These are phyloP conservation scores for Hartigia nigra DNA, from an alignment of 2,888 invertebrate genomes.

Conservation along the genomic window DNA sequence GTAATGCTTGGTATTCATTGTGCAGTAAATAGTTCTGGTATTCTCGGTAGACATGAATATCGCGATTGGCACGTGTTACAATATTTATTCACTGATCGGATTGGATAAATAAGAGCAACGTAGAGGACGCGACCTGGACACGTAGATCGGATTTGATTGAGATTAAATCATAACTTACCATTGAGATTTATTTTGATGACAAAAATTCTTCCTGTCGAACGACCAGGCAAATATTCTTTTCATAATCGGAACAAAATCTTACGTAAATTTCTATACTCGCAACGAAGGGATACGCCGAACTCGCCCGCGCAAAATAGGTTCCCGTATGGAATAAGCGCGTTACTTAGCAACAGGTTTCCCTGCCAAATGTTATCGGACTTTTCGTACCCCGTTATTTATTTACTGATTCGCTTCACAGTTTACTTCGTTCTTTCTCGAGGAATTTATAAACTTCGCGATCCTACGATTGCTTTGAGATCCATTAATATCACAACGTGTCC, in stretches of 20 bases:
- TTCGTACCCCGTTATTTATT: neutral
- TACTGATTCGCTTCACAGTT: neutral
- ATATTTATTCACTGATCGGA: neutral
- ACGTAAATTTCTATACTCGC: neutral
- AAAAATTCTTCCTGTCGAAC: no score
- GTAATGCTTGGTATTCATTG: neutral
- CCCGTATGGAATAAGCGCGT: neutral
- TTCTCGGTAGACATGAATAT: neutral
- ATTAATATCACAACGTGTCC: constrained; percentile 54
- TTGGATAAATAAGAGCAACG: neutral
- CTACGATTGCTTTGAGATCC: constrained; percentile 56
- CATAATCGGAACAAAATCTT: neutral
- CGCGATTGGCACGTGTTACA: neutral
- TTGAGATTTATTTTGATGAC: neutral
- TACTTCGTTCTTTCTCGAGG: neutral
- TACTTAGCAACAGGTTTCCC: neutral
- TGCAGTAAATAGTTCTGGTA: neutral
- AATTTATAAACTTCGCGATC: constrained; percentile 26
- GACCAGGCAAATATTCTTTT: neutral
- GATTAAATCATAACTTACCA: neutral
- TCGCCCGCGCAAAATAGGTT: neutral
- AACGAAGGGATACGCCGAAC: neutral
- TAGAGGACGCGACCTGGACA: neutral
- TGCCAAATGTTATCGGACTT: neutral
- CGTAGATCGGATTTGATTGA: neutral